A percentile compares a stretch with the other conserved stretches of the same genome.
phyloP scores from a whole-genome alignment of 2,113 vertebrate species.

The Okapia johnstoni region DNA sequence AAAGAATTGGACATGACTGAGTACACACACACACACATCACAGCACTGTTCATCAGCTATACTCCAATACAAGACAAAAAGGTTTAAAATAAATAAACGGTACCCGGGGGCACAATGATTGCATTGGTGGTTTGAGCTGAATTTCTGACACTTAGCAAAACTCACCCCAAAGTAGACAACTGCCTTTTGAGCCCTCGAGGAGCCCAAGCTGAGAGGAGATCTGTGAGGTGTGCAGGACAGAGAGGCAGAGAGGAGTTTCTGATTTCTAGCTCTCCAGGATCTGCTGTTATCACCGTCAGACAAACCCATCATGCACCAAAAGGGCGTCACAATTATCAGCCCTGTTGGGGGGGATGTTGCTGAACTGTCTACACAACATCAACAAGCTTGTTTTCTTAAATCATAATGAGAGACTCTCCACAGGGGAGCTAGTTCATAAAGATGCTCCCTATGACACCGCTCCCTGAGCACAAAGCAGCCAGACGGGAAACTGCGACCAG shows the following conservation, averaged over 20 bases:
- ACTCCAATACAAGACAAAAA: neutral
- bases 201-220: fast-evolving
- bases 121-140: neutral
- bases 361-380: slow-evolving; percentile 57
- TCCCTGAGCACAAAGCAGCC: slow-evolving; percentile 60
- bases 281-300: neutral
- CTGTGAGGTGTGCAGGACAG: neutral
- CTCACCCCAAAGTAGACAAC: neutral
- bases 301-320: neutral
- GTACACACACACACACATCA: neutral
- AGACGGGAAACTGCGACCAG: slow-evolving; percentile 33
- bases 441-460: slow-evolving; percentile 49
- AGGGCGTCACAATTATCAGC: slow-evolving; percentile 43
- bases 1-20: neutral
- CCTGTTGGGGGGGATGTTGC: slow-evolving; percentile 33
- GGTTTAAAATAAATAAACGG: neutral
- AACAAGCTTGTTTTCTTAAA: slow-evolving; percentile 69
- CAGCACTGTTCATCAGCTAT: neutral
- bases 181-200: neutral
- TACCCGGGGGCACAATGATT: neutral
- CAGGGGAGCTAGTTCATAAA: slow-evolving; percentile 64
- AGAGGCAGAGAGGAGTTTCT: neutral
- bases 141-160: slow-evolving; percentile 11
- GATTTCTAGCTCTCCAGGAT: neutral
- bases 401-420: slow-evolving; percentile 67